These are phyloP conservation scores for Prietella phreatophila DNA, from an alignment of 2,113 vertebrate genomes.

Conservation along the genomic window DNA sequence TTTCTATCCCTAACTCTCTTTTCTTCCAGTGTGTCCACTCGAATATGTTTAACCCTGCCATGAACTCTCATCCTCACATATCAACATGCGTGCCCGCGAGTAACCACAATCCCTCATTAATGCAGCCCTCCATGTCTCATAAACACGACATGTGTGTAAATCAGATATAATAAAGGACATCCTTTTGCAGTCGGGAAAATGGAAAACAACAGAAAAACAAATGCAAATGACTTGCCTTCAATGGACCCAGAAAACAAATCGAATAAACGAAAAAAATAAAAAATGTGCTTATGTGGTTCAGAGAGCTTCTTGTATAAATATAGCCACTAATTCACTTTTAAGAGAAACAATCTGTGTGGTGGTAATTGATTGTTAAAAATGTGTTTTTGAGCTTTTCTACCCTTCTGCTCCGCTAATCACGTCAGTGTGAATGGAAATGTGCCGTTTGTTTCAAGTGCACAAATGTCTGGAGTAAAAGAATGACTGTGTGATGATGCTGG, in stretches of 20 bases:
- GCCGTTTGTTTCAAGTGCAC: not conserved
- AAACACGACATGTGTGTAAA: conserved; percentile 16
- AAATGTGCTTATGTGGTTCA: conserved; percentile 42
- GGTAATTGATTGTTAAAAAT: conserved; percentile 46
- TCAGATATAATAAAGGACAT: conserved; percentile 25
- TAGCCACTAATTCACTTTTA: conserved; percentile 38
- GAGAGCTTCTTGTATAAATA: conserved; percentile 32
- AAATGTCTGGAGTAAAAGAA: not conserved
- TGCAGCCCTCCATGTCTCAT: not conserved
- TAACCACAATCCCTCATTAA: conserved; percentile 29
- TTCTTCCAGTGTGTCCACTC: not conserved
- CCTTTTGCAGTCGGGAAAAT: conserved; percentile 23
- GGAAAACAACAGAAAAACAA: conserved; percentile 35
- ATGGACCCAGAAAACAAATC: conserved; percentile 40
- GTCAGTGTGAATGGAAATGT: conserved; percentile 5
- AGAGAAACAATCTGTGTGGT: conserved; percentile 44
- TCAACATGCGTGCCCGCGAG: conserved; percentile 25
- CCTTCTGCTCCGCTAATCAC: not conserved
- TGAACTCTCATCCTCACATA: conserved; percentile 16
- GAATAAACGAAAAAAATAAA: conserved; percentile 1
- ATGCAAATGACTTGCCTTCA: conserved; percentile 43
- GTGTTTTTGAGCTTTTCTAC: conserved; percentile 13
- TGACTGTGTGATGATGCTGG: not conserved
- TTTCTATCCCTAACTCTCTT: not conserved
- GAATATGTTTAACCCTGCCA: not conserved